A percentile compares a stretch with the other conserved stretches of the same genome.
Conservation (phyloP, 2,797 vertebrate species). For the Vipera latastei region DNA sequence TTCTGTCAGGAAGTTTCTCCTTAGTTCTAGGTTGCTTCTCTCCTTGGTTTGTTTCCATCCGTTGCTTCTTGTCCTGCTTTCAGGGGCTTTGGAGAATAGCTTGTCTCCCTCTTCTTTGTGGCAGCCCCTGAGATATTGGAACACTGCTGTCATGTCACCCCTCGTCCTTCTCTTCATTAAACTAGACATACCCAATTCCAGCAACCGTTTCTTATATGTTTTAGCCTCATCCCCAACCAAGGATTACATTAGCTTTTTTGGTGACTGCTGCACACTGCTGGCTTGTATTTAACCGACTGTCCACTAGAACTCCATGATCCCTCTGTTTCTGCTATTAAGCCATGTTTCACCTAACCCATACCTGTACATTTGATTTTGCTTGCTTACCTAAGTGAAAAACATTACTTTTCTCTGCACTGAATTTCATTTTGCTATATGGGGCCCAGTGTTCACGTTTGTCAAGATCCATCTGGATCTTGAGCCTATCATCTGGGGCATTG, state of each 20-base stretch:
- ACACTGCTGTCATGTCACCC: too few species aligned
- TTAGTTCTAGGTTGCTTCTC: too few species aligned
- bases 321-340: not conserved
- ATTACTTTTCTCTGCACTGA: not conserved
- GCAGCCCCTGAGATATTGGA: too few species aligned
- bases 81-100: too few species aligned
- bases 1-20: too few species aligned
- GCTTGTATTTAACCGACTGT: not conserved
- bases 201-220: too few species aligned
- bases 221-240: too few species aligned
- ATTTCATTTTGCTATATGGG: not conserved
- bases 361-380: not conserved
- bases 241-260: not conserved
- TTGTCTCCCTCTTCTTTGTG: too few species aligned
- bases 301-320: not conserved
- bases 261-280: not conserved
- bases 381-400: not conserved
- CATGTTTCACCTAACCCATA: not conserved
- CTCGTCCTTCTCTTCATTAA: too few species aligned
- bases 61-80: too few species aligned
- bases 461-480: not conserved
- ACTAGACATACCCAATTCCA: too few species aligned
- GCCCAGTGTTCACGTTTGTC: not conserved
- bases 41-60: too few species aligned
- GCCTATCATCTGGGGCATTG: not conserved